These are phyloP conservation scores for Neuroterus valhalla DNA, from an alignment of 1,140 invertebrate genomes.

Conservation along the genomic window DNA sequence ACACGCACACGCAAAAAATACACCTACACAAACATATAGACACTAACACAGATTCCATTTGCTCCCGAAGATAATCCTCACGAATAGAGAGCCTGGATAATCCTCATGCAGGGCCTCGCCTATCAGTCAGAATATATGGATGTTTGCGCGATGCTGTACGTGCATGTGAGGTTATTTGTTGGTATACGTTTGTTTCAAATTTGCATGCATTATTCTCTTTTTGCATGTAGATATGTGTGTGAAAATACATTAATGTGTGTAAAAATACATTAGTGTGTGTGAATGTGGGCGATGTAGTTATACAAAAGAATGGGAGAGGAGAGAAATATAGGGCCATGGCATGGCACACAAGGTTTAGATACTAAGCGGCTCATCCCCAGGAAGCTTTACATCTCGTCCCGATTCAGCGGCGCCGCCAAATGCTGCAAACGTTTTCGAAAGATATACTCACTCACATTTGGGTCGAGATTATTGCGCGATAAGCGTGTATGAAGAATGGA, in stretches of 20 bases:
- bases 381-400: slow-evolving; percentile 69
- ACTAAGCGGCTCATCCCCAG: slow-evolving; percentile 74
- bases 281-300: slow-evolving; percentile 42
- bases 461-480: slow-evolving; percentile 48
- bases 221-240: too few relatives aligned
- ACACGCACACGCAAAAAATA: slow-evolving; percentile 34
- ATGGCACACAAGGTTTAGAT: slow-evolving; percentile 72
- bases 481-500: background rate
- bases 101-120: slow-evolving; percentile 63
- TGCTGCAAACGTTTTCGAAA: slow-evolving; percentile 66
- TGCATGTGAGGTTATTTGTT: too few relatives aligned
- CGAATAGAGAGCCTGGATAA: slow-evolving; percentile 73
- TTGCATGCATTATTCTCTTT: too few relatives aligned
- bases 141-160: slow-evolving; percentile 26
- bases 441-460: slow-evolving; percentile 63
- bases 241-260: too few relatives aligned
- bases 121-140: slow-evolving; percentile 56
- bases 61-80: slow-evolving; percentile 70
- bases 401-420: slow-evolving; percentile 61
- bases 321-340: slow-evolving; percentile 53
- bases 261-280: slow-evolving; percentile 32
- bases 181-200: too few relatives aligned
- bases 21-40: slow-evolving; percentile 41
- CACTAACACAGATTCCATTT: slow-evolving; percentile 34
- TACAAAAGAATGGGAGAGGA: slow-evolving; percentile 36